Evolutionary conservation across 2,113 vertebrate species (phyloP), one percentile per base, ranked within the genome.

Genomic region (Plecturocebus donacophilus): DNA sequence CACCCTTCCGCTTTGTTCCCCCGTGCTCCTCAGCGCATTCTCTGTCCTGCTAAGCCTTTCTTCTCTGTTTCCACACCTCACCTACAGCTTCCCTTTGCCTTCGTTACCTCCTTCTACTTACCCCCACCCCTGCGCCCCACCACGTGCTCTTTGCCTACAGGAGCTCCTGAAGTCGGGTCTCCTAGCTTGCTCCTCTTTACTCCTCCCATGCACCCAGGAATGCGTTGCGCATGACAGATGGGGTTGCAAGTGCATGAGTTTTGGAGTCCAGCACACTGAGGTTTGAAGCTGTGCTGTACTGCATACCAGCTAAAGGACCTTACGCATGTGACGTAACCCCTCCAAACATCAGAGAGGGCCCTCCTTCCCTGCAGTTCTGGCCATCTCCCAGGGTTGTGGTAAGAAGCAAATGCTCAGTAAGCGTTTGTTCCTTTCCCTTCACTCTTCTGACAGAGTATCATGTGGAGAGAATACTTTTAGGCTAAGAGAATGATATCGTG

Each of bases 201-300:
- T 5, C 54, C 45, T 45, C 40, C 14, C 17, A 2, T n/a, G 42
- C 21, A 40, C 8, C 40, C 38, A 42, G 42, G 1, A 13, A 12
- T 35, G 40, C 27, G 38, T 86, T 40, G 40, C 2, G 1, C 0
- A 0, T 20, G 56, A 23, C 27, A 27, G 47, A n/a, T 0, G 9
- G 42, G 6, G 9, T 40, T 40, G n/a, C 58, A 49, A 30, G 32
- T 2, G 1, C 32, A 8, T 25, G 61, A 3, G 17, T 5, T 38
- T 45, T 61, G 42, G 75, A 49, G 58, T 87, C 38, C 6, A 9
- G 6, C 10, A 79, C 61, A 84, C 30, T 13, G 49, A 61, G 32
- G 4, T 73, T 38, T 56, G 30, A 49, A 56, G 58, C 35, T 11
- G 16, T 32, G 54, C 14, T 82, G 66, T 71, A n/a, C 38, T 0